These are phyloP conservation scores for Coregonus clupeaformis DNA, from an alignment of 2,113 vertebrate species.

Conservation along the genomic window DNA sequence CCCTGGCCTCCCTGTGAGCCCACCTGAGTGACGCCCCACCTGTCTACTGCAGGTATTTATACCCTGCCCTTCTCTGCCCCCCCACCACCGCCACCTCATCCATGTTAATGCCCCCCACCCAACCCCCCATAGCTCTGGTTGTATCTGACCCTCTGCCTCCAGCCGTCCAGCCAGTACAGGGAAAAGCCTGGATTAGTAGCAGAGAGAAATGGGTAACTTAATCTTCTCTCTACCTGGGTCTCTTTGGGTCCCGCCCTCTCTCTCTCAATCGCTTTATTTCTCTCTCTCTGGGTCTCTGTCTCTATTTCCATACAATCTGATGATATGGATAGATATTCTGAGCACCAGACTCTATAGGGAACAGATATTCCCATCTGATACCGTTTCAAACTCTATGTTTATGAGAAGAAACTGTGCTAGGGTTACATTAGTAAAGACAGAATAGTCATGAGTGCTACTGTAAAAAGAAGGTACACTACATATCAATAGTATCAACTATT, in stretches of 20 bases:
- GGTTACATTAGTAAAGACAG: background rate
- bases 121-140: conserved; percentile 60
- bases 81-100: conserved; percentile 46
- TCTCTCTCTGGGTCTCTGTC: conserved; percentile 9
- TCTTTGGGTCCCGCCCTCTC: background rate
- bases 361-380: background rate
- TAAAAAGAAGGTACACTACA: background rate
- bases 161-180: conserved; percentile 63
- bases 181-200: conserved; percentile 73
- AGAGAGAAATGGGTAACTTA: conserved; percentile 64
- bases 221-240: conserved; percentile 34
- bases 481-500: background rate
- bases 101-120: conserved; percentile 36
- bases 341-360: background rate
- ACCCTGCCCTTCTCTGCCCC: conserved; percentile 63
- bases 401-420: background rate
- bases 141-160: conserved; percentile 64
- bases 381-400: background rate
- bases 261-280: background rate
- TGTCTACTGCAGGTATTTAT: conserved; percentile 93
- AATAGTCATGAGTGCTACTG: background rate
- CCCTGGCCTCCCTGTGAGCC: conserved; percentile 33
- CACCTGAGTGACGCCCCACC: conserved; percentile 65
- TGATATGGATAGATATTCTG: background rate
- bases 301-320: background rate